These are phyloP conservation scores for Vultur gryphus DNA, from an alignment of 2,797 vertebrate genomes.

Conservation along the genomic window DNA sequence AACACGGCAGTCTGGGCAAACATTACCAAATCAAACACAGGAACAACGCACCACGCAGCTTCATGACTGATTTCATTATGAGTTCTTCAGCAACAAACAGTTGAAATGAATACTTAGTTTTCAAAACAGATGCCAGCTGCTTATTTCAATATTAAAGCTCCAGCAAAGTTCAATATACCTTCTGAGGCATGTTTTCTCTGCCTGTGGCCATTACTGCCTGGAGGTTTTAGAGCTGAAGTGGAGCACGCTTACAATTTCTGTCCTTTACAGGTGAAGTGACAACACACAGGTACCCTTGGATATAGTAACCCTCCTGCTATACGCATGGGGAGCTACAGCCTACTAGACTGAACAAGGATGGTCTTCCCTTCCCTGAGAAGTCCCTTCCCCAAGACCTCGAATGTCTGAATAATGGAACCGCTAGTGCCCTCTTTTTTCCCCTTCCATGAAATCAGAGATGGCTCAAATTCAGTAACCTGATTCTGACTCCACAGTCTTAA, in stretches of 20 bases:
- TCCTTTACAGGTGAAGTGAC: not conserved
- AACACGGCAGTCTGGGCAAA: not conserved
- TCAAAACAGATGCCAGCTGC: not conserved
- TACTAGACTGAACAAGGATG: not conserved
- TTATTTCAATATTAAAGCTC: not conserved
- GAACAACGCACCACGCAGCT: not conserved
- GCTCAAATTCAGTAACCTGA: not conserved
- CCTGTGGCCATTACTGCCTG: not conserved
- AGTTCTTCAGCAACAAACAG: not conserved
- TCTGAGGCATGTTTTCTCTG: not conserved
- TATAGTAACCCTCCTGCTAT: not conserved
- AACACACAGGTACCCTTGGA: not conserved
- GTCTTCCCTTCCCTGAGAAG: not conserved
- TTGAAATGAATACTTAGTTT: not conserved
- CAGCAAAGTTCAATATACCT: not conserved
- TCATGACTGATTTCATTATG: not conserved
- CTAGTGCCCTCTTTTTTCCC: not conserved
- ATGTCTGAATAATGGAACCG: not conserved
- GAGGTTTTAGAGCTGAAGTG: not conserved
- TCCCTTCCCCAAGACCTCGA: not conserved
- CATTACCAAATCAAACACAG: not conserved
- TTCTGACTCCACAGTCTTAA: not conserved
- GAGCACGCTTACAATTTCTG: not conserved
- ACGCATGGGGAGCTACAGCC: rapidly evolving
- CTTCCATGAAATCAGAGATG: not conserved